A percentile compares a stretch with the other conserved stretches of the same genome.
These are phyloP conservation scores for Pempheris klunzingeri DNA, from an alignment of 2,797 vertebrate genomes.

Conservation along the genomic window DNA sequence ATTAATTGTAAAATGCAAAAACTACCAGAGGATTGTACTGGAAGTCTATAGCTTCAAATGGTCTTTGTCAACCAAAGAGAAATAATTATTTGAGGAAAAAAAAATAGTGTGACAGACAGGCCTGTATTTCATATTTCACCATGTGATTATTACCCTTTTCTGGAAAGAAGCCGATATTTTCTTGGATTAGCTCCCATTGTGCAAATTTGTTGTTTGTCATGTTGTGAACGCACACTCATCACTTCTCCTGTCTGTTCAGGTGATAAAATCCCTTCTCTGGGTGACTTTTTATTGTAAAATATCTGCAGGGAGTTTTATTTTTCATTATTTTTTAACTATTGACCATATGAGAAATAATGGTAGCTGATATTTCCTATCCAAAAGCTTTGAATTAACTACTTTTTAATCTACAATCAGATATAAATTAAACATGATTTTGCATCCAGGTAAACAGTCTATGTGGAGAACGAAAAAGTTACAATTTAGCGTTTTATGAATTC, in stretches of 20 bases:
- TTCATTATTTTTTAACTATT: background rate
- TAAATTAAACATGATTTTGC: too few relatives aligned
- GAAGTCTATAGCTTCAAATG: background rate
- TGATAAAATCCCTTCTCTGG: background rate
- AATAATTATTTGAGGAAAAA: background rate
- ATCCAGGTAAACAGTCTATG: too few relatives aligned
- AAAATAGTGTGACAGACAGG: background rate
- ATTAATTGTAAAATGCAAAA: too few relatives aligned
- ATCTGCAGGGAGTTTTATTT: constrained; percentile 19
- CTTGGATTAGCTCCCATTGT: constrained; percentile 4
- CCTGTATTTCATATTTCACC: background rate
- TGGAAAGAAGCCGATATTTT: background rate
- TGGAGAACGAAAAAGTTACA: too few relatives aligned
- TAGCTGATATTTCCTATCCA: background rate
- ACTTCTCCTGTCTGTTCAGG: background rate
- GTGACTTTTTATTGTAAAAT: background rate
- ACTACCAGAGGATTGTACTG: too few relatives aligned
- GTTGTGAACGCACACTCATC: constrained; percentile 14
- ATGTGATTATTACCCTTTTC: background rate
- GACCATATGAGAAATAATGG: background rate
- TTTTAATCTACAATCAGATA: too few relatives aligned
- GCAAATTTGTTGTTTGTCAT: constrained; percentile 1
- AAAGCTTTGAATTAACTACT: background rate
- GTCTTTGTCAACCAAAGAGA: background rate
- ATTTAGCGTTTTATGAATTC: too few relatives aligned